A percentile compares a stretch with the other conserved stretches of the same genome.
phyloP scores from a whole-genome alignment of 2,888 invertebrate genomes.

The Operophtera brumata region DNA sequence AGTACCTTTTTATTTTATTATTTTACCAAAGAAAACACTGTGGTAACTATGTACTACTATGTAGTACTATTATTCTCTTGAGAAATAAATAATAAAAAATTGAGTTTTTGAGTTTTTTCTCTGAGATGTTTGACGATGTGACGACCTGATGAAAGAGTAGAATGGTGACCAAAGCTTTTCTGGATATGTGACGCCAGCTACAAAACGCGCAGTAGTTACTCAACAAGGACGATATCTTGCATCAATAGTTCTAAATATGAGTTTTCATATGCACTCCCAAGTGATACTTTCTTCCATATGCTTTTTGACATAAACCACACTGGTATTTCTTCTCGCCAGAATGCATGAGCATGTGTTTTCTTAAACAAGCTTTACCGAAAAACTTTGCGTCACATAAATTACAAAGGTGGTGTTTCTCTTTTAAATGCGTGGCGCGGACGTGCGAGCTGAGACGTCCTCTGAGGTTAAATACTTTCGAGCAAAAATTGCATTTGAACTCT shows the following conservation, averaged over 20 bases:
- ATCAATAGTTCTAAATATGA: not conserved
- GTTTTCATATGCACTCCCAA: slow-evolving; percentile 26
- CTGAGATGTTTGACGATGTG: no score
- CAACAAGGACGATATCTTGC: no score
- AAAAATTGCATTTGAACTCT: slow-evolving; percentile 65
- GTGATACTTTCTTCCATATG: slow-evolving; percentile 33
- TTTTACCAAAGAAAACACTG: no score
- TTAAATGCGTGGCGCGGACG: slow-evolving; percentile 34
- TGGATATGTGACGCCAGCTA: no score
- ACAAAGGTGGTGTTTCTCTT: slow-evolving; percentile 13
- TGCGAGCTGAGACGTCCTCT: slow-evolving; percentile 66
- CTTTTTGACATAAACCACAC: slow-evolving; percentile 54
- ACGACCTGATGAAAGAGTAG: no score
- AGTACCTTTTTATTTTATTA: no score
- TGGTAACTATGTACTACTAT: no score
- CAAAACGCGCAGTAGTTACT: no score
- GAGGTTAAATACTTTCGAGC: slow-evolving; percentile 61
- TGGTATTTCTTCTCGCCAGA: slow-evolving; percentile 49
- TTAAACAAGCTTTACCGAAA: not conserved
- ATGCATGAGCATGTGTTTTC: slow-evolving; percentile 46
- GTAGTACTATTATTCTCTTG: no score
- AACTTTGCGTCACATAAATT: not conserved
- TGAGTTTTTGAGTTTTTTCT: no score
- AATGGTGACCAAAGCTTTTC: no score
- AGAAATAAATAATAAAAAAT: no score